Base-by-base conservation (phyloP, 1,140 invertebrate species). In the Heliothis subflexa region DNA sequence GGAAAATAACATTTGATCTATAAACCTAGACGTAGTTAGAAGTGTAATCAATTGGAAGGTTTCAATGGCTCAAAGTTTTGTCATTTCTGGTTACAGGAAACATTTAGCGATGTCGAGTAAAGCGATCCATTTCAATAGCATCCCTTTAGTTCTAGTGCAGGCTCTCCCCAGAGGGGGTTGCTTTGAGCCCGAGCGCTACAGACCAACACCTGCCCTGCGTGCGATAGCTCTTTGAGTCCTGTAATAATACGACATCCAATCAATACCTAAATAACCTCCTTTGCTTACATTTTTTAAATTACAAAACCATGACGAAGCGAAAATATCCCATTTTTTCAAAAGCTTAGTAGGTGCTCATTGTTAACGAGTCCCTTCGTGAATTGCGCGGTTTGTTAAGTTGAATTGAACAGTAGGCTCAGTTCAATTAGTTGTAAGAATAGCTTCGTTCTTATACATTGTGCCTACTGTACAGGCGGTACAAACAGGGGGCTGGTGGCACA, bases 231-330 rank as follows among this genome's bases (percentile, higher is more conserved):
- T 66, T 49, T 16, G 18, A 16, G 12, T 18, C 12, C 40, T 47
- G 47, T 12, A 21, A 64, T 47, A 66, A 66, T 49, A 9, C 16
- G 47, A 9, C 47, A 16, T 49, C 3, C 11, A 70, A 52, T 70
- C 28, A 55, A 71, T 54, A n/a, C n/a, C n/a, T n/a, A 70, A 70
- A 71, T 55, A 55, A 55, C 50, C 25, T 54, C 50, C 25, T 59
- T 21, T 59, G 33, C 52, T 45, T 73, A 25, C 55, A 49, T 18
- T 78, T 59, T 68, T 73, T 45, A 78, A 78, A 78, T 81, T 78
- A 81, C 66, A 77, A 72, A 62, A 78, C 57, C 50, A 66, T 81
- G 79, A 81, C 66, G 61, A 52, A 73, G 79, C 79, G 73, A 66
- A 78, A 73, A 28, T 12, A 54, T 52, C 18, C 70, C 64, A 73